A percentile compares a stretch with the other conserved stretches of the same genome.
Evolutionary conservation across 2,888 invertebrate genomes (phyloP).

Genomic region (Lasioglossum pauxillum): DNA sequence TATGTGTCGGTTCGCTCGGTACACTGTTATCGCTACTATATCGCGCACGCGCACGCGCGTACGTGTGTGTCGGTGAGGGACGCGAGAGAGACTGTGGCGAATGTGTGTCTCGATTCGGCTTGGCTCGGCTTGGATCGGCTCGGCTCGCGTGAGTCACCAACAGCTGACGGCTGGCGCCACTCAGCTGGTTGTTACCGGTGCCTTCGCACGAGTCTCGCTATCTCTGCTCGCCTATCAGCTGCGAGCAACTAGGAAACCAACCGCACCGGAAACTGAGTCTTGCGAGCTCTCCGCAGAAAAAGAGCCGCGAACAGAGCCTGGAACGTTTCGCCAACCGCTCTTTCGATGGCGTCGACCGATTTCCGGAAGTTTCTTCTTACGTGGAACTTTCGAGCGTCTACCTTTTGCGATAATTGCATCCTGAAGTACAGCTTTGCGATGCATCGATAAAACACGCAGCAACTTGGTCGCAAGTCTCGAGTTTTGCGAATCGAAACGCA

Average conservation of each 20-base stretch:
- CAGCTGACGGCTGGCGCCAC: conserved; percentile 84
- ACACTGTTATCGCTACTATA: conserved; percentile 1
- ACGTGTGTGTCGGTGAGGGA: not conserved
- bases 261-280: conserved; percentile 59
- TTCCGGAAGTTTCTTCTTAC: not conserved
- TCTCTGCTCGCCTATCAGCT: conserved; percentile 78
- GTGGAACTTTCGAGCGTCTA: not conserved
- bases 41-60: conserved; percentile 47
- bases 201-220: conserved; percentile 76
- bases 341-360: not conserved
- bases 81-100: conserved; percentile 12
- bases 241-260: conserved; percentile 67
- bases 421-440: not conserved
- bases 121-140: conserved; percentile 30
- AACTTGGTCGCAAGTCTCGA: not conserved
- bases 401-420: not conserved
- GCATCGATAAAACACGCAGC: conserved; percentile 24
- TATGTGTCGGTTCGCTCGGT: conserved; percentile 7
- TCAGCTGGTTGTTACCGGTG: conserved; percentile 83
- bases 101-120: conserved; percentile 11
- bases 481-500: conserved; percentile 29
- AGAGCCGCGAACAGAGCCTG: not conserved
- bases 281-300: conserved; percentile 9
- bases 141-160: conserved; percentile 82
- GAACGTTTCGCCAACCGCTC: not conserved